Base-by-base conservation (phyloP, 2,888 invertebrate species). In the Aleiodes alternator region DNA sequence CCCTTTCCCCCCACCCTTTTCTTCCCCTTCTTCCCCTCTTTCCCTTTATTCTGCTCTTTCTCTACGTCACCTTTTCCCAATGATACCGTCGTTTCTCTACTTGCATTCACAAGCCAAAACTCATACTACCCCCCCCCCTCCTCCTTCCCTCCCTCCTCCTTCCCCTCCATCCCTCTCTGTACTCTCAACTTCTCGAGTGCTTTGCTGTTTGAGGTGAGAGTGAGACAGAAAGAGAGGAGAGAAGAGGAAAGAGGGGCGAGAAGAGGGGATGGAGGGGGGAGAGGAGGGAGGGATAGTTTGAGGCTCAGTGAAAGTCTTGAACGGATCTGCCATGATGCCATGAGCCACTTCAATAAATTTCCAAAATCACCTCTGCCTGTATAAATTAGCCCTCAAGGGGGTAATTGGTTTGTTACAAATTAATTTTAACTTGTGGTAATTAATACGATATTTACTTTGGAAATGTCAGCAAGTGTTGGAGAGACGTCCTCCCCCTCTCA, bases 71-170 rank as follows among this genome's bases (percentile, higher is more conserved):
- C 64, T 16, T 16, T 16, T 14, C 7, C 55, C 55, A 53, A 50
- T 69, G 68, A 51, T 51, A 69, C 56, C 55, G 56, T 64, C 64
- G 53, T 55, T 69, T 69, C 69, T 69, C 69, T 53, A n/a, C 69
- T 56, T 64, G 64, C 43, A 64, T 64, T 64, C 64, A 23, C 43
- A 64, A 64, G 64, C 64, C 64, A 43, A 64, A 64, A 43, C 43
- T 48, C 64, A 64, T 16, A 64, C 34, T 59, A 59, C 43, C 14
- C 43, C 14, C 23, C 23, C 23, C 23, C 23, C 23, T 23, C 23
- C 23, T 2, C 23, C 23, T 2, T 23, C 23, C 23, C 23, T 23
- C 23, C 23, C 23, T 2, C 23, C 23, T 23, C 23, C 23, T 2
- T 23, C 23, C 23, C 23, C 23, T 23, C 23, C 23, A n/a, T 2